Percentiles rank a stretch among this genome's conserved stretches.
Conservation (phyloP, 2,888 invertebrate genomes). For the Drosophila mettleri region DNA sequence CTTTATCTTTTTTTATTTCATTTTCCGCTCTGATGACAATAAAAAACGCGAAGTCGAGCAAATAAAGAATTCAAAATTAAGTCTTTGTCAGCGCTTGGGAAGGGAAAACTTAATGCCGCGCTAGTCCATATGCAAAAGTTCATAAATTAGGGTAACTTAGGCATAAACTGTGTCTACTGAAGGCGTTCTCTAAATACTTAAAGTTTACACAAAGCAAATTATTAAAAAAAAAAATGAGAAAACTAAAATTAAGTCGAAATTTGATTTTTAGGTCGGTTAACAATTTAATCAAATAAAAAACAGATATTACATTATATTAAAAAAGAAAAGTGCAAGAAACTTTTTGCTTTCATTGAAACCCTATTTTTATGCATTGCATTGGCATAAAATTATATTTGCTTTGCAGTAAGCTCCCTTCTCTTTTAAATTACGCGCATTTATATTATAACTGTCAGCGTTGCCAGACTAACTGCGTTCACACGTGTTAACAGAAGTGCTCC, state of each 20-base stretch:
- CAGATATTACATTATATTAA: no score
- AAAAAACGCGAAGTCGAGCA: conserved; percentile 2
- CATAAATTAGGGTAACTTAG: not conserved
- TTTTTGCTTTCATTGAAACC: no score
- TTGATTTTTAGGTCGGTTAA: not conserved
- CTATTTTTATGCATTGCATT: not conserved
- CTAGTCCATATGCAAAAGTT: not conserved
- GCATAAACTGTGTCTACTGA: not conserved
- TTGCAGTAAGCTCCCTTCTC: not conserved
- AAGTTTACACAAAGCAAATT: not conserved
- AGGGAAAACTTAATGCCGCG: conserved; percentile 2
- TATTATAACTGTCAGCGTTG: conserved; percentile 11
- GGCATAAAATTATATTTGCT: not conserved
- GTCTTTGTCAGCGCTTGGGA: not conserved
- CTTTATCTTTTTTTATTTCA: conserved; percentile 6
- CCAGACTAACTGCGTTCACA: conserved; percentile 34
- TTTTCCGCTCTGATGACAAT: conserved; percentile 16
- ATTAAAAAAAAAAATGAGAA: not conserved
- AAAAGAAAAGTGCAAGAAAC: no score
- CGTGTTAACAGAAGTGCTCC: conserved; percentile 40
- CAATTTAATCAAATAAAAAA: not conserved
- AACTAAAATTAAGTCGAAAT: not conserved
- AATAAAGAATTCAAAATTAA: conserved; percentile 31
- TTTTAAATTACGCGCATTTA: conserved; percentile 6
- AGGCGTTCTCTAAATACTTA: not conserved